Evolutionary conservation across 2,888 invertebrate species (phyloP).

Genomic region (Aphodius sticticus): DNA sequence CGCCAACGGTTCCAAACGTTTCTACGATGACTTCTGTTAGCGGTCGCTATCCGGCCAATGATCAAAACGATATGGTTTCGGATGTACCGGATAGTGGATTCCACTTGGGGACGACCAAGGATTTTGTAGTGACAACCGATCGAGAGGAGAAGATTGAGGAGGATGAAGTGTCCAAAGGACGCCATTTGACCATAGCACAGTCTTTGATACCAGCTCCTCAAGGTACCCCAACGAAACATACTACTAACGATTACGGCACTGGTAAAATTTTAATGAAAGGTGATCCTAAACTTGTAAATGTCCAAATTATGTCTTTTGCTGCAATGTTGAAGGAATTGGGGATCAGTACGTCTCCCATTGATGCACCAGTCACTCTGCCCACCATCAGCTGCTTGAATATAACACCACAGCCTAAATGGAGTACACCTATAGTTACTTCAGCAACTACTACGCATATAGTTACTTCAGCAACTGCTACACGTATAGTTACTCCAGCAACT

Average conservation of each 20-base stretch:
- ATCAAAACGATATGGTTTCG: background rate
- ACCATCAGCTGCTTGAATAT: too few species aligned
- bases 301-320: too few species aligned
- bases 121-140: background rate
- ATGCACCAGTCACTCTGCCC: too few species aligned
- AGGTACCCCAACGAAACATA: background rate
- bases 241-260: background rate
- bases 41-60: background rate
- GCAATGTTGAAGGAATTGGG: too few species aligned
- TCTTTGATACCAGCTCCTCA: background rate
- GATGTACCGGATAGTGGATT: background rate
- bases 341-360: too few species aligned
- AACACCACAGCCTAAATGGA: too few species aligned
- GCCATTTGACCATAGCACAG: background rate
- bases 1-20: background rate
- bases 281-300: too few species aligned
- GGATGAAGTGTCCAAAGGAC: background rate
- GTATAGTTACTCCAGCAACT: too few species aligned
- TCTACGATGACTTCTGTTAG: background rate
- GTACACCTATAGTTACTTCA: too few species aligned
- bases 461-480: too few species aligned
- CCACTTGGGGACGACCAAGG: background rate
- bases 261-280: background rate
- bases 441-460: too few species aligned
- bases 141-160: background rate